Percentiles rank a stretch among this genome's conserved stretches.
Conservation (phyloP, 2,888 invertebrate species). For the Folsomia candida region DNA sequence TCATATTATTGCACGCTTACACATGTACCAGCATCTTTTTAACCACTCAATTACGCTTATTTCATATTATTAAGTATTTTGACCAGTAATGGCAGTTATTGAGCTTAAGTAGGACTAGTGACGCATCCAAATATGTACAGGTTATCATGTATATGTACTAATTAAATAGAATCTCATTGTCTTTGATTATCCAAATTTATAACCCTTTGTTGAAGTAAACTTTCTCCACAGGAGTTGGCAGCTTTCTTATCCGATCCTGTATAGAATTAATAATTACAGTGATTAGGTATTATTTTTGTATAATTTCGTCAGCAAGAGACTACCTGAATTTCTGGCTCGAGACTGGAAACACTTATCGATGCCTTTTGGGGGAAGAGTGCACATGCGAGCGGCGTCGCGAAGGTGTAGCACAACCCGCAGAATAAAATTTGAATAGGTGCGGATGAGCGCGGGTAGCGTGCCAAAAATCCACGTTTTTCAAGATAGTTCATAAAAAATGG, state of each 20-base stretch:
- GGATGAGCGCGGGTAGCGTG: constrained; percentile 66
- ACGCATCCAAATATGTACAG: too few species aligned
- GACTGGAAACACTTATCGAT: constrained; percentile 62
- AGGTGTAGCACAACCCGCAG: constrained; percentile 60
- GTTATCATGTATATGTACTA: too few species aligned
- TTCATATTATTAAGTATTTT: too few species aligned
- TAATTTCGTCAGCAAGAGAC: constrained; percentile 23
- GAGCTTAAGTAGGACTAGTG: too few species aligned
- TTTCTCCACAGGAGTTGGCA: constrained; percentile 61
- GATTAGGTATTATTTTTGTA: too few species aligned
- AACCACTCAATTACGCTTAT: too few species aligned
- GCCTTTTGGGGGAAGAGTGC: constrained; percentile 90
- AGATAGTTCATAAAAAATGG: constrained; percentile 73
- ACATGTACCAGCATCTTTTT: too few species aligned
- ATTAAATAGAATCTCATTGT: too few species aligned
- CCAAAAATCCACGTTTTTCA: constrained; percentile 65
- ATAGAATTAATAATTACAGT: background rate
- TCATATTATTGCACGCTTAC: too few species aligned
- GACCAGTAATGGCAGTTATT: too few species aligned
- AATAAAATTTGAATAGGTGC: constrained; percentile 67
- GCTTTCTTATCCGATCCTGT: constrained; percentile 63
- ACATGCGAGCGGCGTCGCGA: constrained; percentile 93
- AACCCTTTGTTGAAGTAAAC: constrained; percentile 45
- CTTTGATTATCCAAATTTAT: too few species aligned
- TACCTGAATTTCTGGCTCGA: constrained; percentile 73